Percentiles rank a stretch among this genome's conserved stretches.
Evolutionary conservation across 2,797 vertebrate genomes (phyloP).

Genomic region (Myotis myotis): DNA sequence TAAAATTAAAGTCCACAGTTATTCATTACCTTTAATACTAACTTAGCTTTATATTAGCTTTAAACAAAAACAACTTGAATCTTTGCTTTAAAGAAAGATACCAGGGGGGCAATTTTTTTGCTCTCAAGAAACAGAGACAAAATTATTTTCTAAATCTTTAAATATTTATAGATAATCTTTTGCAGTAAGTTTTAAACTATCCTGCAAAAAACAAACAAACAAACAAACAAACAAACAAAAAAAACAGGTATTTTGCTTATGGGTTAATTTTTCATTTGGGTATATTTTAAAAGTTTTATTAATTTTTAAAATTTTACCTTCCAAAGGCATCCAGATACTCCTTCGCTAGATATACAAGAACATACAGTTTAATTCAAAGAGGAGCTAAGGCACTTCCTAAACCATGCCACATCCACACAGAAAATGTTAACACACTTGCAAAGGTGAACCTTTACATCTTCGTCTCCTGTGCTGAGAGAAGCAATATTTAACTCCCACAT

Average conservation of each 20-base stretch:
- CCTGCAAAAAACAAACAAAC: not conserved
- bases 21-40: not conserved
- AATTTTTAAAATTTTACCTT: not conserved
- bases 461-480: not conserved
- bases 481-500: slow-evolving; percentile 31
- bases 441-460: not conserved
- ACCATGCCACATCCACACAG: not conserved
- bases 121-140: not conserved
- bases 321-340: not conserved
- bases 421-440: not conserved
- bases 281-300: not conserved
- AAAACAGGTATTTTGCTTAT: not conserved
- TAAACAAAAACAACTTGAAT: not conserved
- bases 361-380: slow-evolving; percentile 1
- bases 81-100: not conserved
- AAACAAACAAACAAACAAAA: not conserved
- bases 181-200: slow-evolving; percentile 10
- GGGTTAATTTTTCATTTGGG: not conserved
- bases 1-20: not conserved
- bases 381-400: not conserved
- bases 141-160: not conserved
- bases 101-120: not conserved
- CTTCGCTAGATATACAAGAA: not conserved
- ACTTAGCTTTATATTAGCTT: not conserved
- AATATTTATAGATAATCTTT: not conserved